Base-by-base conservation (phyloP, 2,797 vertebrate species). In the Phylloscopus collybita region DNA sequence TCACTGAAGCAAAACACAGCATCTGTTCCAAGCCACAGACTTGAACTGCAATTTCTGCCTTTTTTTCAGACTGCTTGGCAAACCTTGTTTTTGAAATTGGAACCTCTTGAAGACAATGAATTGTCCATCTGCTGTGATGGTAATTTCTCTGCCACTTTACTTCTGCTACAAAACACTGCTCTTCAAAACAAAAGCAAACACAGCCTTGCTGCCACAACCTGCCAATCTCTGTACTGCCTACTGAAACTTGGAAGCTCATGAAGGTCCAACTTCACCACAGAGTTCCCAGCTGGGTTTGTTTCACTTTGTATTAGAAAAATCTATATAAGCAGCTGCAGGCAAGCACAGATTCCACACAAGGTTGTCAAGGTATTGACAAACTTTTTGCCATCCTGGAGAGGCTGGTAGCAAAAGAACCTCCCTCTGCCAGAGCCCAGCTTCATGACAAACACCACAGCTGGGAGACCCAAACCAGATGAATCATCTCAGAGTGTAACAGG, bases 1-100 rank as follows among this genome's bases (percentile, higher is more conserved):
- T 50, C 81, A 86, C 36, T 36, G 80, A 91, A 93, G 80, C 53
- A 88, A 92, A 94, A 84, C 69, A 85, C 10, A 13, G 82, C 84
- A 93, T 34, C 59, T 87, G 54, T 60, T 87, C 57, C 76, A 56
- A 89, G 88, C 54, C 73, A 61, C 22, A 60, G 66, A 59, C 49
- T 38, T 29, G 49, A 94, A 75, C 10, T 85, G 66, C 59, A 65
- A 18, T 71, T 86, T 82, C 42, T 51, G 42, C 4, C 3, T 42
- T n/a, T 73, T 49, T 78, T 85, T 36, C 0, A 50, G 49, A 67
- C 53, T 0, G 1, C 26, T 40, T 91, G 76, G 85, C 80, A 90
- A 80, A 79, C 38, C 45, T 82, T 6, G 5, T 44, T 84, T 27
- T 32, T 69, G 51, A 85, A 92, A 86, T 16, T 53, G 80, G 80